These are phyloP conservation scores for Caerostris darwini DNA, from an alignment of 1,140 invertebrate genomes.

Conservation along the genomic window DNA sequence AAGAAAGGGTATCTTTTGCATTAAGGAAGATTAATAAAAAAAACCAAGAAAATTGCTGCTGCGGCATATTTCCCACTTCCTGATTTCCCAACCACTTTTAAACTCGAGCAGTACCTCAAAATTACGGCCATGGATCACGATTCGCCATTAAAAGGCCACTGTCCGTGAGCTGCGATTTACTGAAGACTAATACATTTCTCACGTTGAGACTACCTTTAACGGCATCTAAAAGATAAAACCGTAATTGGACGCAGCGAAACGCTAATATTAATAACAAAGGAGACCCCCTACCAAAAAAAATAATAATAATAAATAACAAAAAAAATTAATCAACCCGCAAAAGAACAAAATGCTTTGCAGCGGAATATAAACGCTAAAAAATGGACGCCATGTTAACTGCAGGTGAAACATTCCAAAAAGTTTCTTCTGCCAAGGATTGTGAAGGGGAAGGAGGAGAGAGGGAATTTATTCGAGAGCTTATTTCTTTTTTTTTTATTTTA, in stretches of 20 bases:
- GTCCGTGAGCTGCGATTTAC: constrained; percentile 66
- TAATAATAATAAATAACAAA: too few species aligned
- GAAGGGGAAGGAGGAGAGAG: background rate
- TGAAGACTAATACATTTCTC: constrained; percentile 62
- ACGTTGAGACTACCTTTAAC: constrained; percentile 39
- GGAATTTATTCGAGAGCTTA: constrained; percentile 28
- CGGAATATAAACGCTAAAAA: background rate
- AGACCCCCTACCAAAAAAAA: background rate
- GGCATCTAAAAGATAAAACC: constrained; percentile 20
- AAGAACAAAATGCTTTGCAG: constrained; percentile 8
- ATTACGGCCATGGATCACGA: constrained; percentile 45
- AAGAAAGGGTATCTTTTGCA: constrained; percentile 9
- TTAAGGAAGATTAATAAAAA: background rate
- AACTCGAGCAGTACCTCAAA: constrained; percentile 21
- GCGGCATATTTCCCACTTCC: constrained; percentile 35
- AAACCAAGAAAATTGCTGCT: constrained; percentile 3
- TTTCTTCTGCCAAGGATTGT: background rate
- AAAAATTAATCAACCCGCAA: too few species aligned
- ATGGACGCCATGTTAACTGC: background rate
- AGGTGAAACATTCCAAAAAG: constrained; percentile 52
- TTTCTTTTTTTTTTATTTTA: constrained; percentile 1
- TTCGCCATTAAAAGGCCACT: constrained; percentile 36
- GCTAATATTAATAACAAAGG: constrained; percentile 20
- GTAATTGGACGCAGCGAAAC: constrained; percentile 50
- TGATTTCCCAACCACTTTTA: background rate